Base-by-base conservation (phyloP, 1,140 invertebrate species). In the Gonioctena quinquepunctata region DNA sequence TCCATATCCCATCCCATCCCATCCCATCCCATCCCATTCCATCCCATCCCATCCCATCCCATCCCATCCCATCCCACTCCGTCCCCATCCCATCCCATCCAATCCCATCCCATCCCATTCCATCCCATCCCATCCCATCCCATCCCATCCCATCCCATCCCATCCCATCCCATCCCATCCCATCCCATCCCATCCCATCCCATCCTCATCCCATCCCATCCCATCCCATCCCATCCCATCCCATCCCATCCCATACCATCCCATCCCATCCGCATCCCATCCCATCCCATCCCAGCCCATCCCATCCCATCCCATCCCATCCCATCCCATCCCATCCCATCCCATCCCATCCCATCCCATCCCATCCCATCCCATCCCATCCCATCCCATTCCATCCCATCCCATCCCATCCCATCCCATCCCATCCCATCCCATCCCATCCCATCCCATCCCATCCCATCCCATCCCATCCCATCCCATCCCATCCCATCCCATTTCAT, bases 281-380 rank as follows among this genome's bases (percentile, higher is more conserved):
- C 57, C 57, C 57, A 61, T 27, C 57, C 57, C 57, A 61, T 27
- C 57, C 57, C 57, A 61, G 6, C 52, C 57, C 57, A 61, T 27
- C 23, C 57, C 57, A 61, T 27, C 57, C 57, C 18, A 61, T 27
- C 57, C 57, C 18, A 61, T 27, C 57, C 57, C 57, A 61, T 27
- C 57, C 57, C 57, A 61, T 27, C 57, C 57, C 57, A 61, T 27
- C 57, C 57, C 57, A 61, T 27, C 57, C 57, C 57, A 25, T 27
- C 57, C 57, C 57, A 61, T 27, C 57, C 57, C 57, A 61, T 27
- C 23, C 57, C 57, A 61, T 27, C 61, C 61, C 26, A 63, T 42
- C 61, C 61, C 61, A 63, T 63, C 61, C 61, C 61, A 63, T 63
- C 61, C 61, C 61, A 63, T 63, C 61, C 61, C 61, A 63, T 63